Percentiles rank a stretch among this genome's conserved stretches.
Evolutionary conservation across 2,888 invertebrate species (phyloP).

Genomic region (Scaptomyza parva): DNA sequence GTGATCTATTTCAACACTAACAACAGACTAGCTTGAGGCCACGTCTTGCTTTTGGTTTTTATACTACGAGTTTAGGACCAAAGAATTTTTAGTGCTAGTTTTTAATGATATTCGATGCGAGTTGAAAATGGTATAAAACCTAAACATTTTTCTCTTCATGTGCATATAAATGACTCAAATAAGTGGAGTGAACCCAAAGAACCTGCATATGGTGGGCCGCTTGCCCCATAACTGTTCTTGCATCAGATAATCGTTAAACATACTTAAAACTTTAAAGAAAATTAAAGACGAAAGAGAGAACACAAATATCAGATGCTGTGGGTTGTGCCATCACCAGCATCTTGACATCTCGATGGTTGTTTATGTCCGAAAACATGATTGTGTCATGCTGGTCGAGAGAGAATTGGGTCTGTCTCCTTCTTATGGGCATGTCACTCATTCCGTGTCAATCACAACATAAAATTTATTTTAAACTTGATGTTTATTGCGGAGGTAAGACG

Average conservation of each 20-base stretch:
- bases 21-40: constrained; percentile 44
- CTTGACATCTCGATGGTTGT: constrained; percentile 47
- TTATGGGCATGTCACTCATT: constrained; percentile 23
- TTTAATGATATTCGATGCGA: constrained; percentile 31
- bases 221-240: constrained; percentile 52
- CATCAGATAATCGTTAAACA: constrained; percentile 44
- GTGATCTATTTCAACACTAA: constrained; percentile 64
- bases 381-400: constrained; percentile 5
- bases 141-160: constrained; percentile 12
- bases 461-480: constrained; percentile 23
- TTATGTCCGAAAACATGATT: constrained; percentile 35
- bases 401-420: constrained; percentile 26
- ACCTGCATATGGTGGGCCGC: constrained; percentile 29
- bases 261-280: constrained; percentile 25
- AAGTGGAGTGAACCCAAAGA: background rate
- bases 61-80: constrained; percentile 34
- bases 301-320: constrained; percentile 15
- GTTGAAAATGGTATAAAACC: background rate
- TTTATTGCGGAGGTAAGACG: constrained; percentile 41
- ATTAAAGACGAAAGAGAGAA: background rate
- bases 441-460: constrained; percentile 62
- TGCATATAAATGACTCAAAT: constrained; percentile 42
- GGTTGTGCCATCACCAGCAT: constrained; percentile 20
- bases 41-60: constrained; percentile 31
- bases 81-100: background rate